Conservation (phyloP, 2,113 vertebrate species). For the Serilophus lunatus region DNA sequence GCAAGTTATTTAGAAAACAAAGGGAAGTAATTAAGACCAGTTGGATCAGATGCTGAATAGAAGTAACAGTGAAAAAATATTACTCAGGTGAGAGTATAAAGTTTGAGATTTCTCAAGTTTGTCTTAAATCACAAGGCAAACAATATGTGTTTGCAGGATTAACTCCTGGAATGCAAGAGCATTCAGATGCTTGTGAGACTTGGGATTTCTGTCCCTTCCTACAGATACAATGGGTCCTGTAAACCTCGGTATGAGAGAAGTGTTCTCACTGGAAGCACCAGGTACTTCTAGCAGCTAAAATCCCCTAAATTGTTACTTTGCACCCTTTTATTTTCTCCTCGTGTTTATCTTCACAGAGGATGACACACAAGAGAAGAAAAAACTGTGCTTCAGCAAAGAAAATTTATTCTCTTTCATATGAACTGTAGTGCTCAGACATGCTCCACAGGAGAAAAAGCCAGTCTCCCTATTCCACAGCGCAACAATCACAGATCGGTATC, state of each 20-base stretch:
- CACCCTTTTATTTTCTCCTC: background rate
- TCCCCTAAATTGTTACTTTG: background rate
- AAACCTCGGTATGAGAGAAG: background rate
- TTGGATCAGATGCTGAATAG: background rate
- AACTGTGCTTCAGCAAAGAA: background rate
- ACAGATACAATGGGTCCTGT: background rate
- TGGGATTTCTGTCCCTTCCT: background rate
- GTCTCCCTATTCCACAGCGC: background rate
- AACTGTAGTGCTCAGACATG: background rate
- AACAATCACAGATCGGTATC: background rate
- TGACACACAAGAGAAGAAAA: background rate
- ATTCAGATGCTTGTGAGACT: background rate
- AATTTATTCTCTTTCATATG: background rate
- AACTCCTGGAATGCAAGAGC: background rate
- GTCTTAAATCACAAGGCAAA: background rate
- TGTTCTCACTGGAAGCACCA: background rate
- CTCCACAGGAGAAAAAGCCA: background rate
- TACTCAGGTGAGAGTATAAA: background rate
- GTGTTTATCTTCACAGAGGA: fast-evolving
- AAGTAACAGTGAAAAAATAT: background rate
- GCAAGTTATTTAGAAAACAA: background rate
- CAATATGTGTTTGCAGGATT: background rate
- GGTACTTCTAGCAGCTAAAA: background rate
- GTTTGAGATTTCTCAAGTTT: background rate
- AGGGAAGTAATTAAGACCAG: background rate